phyloP scores from a whole-genome alignment of 1,140 invertebrate species.

The Drosophila nigrodunni region DNA sequence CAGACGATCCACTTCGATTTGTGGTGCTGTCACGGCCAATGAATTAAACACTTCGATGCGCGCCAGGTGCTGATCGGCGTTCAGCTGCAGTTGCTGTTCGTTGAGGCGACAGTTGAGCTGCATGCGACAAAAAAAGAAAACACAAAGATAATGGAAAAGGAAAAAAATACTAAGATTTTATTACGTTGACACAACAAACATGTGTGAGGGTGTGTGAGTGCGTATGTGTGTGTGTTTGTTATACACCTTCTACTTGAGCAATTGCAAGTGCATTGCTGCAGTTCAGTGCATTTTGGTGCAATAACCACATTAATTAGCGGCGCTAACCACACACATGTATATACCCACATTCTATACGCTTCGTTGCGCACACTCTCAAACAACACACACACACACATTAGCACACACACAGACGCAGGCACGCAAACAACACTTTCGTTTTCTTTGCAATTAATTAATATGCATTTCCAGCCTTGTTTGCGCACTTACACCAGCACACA shows the following conservation, averaged over 20 bases:
- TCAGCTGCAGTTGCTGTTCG: constrained; percentile 57
- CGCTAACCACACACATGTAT: constrained; percentile 47
- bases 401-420: constrained; percentile 13
- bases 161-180: constrained; percentile 9
- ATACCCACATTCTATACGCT: constrained; percentile 51
- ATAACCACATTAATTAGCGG: constrained; percentile 81
- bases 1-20: constrained; percentile 88
- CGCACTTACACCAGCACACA: constrained; percentile 23
- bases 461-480: constrained; percentile 44
- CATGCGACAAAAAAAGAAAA: constrained; percentile 17
- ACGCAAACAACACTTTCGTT: constrained; percentile 70
- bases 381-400: constrained; percentile 4
- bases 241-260: constrained; percentile 28
- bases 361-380: constrained; percentile 45
- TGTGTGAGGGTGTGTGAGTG: neutral
- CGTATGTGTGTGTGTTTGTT: neutral
- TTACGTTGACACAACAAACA: constrained; percentile 34
- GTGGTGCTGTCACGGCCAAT: constrained; percentile 90
- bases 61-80: constrained; percentile 85
- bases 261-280: constrained; percentile 45
- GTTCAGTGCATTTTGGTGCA: constrained; percentile 79
- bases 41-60: constrained; percentile 91
- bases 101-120: constrained; percentile 84
- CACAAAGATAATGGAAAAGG: neutral
- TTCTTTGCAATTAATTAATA: constrained; percentile 78